Conservation (phyloP, 64 coral and sea anemone species). For the Actinia tenebrosa region DNA sequence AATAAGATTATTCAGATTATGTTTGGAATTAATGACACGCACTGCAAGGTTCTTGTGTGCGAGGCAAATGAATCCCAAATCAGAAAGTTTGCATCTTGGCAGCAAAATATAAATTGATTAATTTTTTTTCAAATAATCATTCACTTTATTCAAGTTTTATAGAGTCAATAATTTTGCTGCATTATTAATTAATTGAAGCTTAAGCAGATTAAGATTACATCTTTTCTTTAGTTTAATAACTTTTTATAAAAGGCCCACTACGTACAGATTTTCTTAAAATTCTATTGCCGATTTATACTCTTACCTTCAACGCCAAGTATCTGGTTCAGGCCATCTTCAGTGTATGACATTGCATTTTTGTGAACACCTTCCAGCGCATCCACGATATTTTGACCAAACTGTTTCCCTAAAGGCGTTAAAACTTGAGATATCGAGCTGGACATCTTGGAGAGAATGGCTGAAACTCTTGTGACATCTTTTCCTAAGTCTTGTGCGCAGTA, state of each 20-base stretch:
- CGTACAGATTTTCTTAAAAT: too few species aligned
- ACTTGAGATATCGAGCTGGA: not conserved
- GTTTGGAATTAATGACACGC: too few species aligned
- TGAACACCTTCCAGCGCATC: constrained; percentile 51
- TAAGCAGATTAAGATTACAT: not conserved
- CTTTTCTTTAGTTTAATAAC: not conserved
- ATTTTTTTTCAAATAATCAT: too few species aligned
- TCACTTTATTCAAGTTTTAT: too few species aligned
- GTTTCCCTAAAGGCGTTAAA: constrained; percentile 25
- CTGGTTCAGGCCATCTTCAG: constrained; percentile 77
- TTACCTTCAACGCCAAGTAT: constrained; percentile 75
- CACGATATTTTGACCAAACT: constrained; percentile 5
- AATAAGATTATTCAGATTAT: too few species aligned
- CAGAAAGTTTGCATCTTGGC: too few species aligned
- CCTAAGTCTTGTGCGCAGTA: constrained; percentile 65
- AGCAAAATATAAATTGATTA: too few species aligned
- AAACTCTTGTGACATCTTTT: constrained; percentile 31
- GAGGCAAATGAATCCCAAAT: too few species aligned
- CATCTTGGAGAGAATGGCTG: not conserved
- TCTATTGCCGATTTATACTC: not conserved
- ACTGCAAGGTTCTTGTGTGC: too few species aligned
- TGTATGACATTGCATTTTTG: constrained; percentile 78
- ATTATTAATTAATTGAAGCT: not conserved
- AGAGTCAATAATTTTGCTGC: not conserved
- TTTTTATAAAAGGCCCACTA: too few species aligned